phyloP scores from a whole-genome alignment of 2,113 vertebrate genomes.

The Oostethus manadensis region DNA sequence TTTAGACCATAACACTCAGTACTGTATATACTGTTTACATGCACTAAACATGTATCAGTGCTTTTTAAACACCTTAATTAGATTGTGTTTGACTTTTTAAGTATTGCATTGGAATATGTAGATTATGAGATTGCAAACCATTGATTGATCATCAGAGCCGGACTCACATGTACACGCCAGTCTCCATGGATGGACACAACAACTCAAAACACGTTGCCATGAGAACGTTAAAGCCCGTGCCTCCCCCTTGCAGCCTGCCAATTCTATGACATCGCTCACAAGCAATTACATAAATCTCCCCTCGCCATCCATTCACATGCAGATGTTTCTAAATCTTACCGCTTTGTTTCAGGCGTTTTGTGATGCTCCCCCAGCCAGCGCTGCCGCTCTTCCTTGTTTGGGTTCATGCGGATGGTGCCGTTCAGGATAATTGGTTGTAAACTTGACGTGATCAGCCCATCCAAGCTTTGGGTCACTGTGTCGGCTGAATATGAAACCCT shows the following conservation, averaged over 20 bases:
- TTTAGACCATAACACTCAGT: conserved; percentile 12
- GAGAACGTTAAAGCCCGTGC: neutral
- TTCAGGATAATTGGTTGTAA: conserved; percentile 47
- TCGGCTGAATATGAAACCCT: conserved; percentile 31
- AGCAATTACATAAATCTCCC: conserved; percentile 72
- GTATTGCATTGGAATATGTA: too few relatives aligned
- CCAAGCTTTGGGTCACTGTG: conserved; percentile 24
- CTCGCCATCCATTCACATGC: conserved; percentile 83
- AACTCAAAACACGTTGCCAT: too few relatives aligned
- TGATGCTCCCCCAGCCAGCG: conserved; percentile 30
- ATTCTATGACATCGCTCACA: conserved; percentile 56
- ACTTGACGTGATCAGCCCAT: conserved; percentile 64
- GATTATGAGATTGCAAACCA: too few relatives aligned
- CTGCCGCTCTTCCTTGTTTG: conserved; percentile 21
- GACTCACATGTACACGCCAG: too few relatives aligned
- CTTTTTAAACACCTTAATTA: too few relatives aligned
- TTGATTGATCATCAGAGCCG: too few relatives aligned
- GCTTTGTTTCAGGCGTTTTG: conserved; percentile 57
- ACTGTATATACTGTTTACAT: too few relatives aligned
- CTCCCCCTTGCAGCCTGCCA: conserved; percentile 21
- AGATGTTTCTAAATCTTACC: conserved; percentile 84
- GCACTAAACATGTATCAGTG: too few relatives aligned
- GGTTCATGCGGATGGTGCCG: conserved; percentile 21
- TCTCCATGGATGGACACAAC: too few relatives aligned
- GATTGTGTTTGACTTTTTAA: too few relatives aligned